Evolutionary conservation across 2,888 invertebrate genomes (phyloP).

Genomic region (Quadriops clusia): DNA sequence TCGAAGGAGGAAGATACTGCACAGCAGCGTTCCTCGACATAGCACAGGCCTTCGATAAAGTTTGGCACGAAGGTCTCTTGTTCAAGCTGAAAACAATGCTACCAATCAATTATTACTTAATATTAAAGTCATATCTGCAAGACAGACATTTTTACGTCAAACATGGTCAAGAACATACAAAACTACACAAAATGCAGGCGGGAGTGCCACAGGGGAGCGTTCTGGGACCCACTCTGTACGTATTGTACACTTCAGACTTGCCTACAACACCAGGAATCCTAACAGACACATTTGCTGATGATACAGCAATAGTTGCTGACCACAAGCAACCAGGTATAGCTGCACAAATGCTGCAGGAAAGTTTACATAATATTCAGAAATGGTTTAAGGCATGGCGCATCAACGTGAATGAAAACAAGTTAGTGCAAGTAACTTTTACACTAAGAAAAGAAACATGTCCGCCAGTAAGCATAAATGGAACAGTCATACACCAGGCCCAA

Average conservation of each 20-base stretch:
- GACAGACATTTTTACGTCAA: too few relatives aligned
- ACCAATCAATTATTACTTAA: too few relatives aligned
- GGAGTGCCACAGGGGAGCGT: conserved; percentile 15
- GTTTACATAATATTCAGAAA: conserved; percentile 5
- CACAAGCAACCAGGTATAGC: too few relatives aligned
- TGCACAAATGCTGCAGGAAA: not conserved
- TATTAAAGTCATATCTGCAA: too few relatives aligned
- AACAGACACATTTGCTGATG: conserved; percentile 15
- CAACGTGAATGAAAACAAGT: conserved; percentile 14
- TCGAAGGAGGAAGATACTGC: too few relatives aligned
- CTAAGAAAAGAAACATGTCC: conserved; percentile 11
- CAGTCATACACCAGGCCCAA: conserved; percentile 3
- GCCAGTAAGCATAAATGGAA: conserved; percentile 3
- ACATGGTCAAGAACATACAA: too few relatives aligned
- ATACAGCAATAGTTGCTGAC: conserved; percentile 12
- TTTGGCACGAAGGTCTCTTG: too few relatives aligned
- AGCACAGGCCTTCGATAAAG: too few relatives aligned
- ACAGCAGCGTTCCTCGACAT: too few relatives aligned
- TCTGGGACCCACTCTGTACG: conserved; percentile 14
- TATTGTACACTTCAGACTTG: conserved; percentile 13
- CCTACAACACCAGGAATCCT: conserved; percentile 10
- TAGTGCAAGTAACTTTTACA: conserved; percentile 16
- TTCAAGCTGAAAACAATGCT: too few relatives aligned
- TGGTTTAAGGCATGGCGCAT: conserved; percentile 15
- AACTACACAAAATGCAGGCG: too few relatives aligned